Evolutionary conservation across 2,113 vertebrate genomes (phyloP), one percentile per base, ranked within the genome.

Genomic region (Serilophus lunatus): DNA sequence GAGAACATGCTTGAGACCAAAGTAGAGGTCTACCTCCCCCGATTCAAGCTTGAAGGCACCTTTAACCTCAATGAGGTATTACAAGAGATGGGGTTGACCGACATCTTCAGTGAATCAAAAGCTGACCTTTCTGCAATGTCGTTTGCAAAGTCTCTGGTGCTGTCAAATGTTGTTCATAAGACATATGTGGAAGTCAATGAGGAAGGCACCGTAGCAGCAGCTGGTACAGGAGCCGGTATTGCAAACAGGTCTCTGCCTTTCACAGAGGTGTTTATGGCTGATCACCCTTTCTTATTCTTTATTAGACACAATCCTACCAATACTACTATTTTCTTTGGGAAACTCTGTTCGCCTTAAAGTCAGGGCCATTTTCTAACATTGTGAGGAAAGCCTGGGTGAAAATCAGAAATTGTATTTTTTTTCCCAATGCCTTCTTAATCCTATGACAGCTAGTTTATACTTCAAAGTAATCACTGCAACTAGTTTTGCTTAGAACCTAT

Each of bases 51-150:
- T 29, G 97, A 98, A 94, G 90, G 90, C 50, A 94, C 66, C 63
- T 98, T 98, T 2, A 91, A 98, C 42, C 98, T 98, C 84, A 97
- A 96, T 3, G 35, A 93, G 33, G 29, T 96, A 70, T 93, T 98
- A 13, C 66, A 97, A 38, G 78, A 81, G 44, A 95, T 98, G 98
- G 98, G 98, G 12, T 90, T 98, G 91, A 96, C 49, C 0, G 97
- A 98, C 47, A 64, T 97, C 82, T 98, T 98, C 74, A 83, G n/a
- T 82, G 71, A 92, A 80, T 89, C 56, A 3, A 97, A 97, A 96
- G 98, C 81, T 64, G 97, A 98, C 78, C 98, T 98, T 19, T 97
- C 97, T 40, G 98, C 98, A 45, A 98, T 98, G 95, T 97, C 97
- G 0, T 76, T 72, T 86, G 70, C 68, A 33, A 84, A 86, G 28